Evolutionary conservation across 1,140 invertebrate species (phyloP).

Genomic region (Danaus plexippus): DNA sequence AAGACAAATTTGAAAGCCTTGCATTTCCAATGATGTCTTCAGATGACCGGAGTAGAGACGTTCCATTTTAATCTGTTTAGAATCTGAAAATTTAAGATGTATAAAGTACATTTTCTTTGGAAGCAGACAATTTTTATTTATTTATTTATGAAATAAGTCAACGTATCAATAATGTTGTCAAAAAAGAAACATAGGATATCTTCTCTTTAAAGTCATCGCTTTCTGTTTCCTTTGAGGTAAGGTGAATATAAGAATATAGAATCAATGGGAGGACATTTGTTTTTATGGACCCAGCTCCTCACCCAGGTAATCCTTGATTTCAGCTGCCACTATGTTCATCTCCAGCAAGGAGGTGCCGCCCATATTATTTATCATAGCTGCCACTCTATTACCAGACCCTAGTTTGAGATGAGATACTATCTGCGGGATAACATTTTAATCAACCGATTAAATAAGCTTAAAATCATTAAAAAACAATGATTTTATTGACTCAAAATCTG

Average conservation of each 20-base stretch:
- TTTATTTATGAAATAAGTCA: too few species aligned
- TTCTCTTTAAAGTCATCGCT: too few species aligned
- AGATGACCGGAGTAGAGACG: conserved; percentile 80
- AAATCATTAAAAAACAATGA: too few species aligned
- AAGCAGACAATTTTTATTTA: too few species aligned
- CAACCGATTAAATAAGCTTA: too few species aligned
- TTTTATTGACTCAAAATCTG: too few species aligned
- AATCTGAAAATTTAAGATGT: conserved; percentile 46
- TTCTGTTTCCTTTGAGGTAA: too few species aligned
- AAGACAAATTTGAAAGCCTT: conserved; percentile 83
- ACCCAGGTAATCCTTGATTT: conserved; percentile 78
- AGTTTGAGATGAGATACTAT: conserved; percentile 68
- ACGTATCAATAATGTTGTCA: too few species aligned
- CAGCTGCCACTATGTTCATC: conserved; percentile 81
- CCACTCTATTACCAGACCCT: conserved; percentile 72
- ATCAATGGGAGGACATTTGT: too few species aligned
- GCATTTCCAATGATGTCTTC: conserved; percentile 88
- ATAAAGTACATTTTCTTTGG: conserved; percentile 15
- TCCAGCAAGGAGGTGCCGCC: conserved; percentile 85
- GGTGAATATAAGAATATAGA: too few species aligned
- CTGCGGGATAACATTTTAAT: conserved; percentile 15
- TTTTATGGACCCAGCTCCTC: conserved; percentile 20
- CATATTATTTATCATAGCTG: conserved; percentile 85
- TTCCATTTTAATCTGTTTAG: conserved; percentile 71
- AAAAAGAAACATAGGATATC: too few species aligned